Base-by-base conservation (phyloP, 2,797 vertebrate species). In the Gymnocypris eckloni region DNA sequence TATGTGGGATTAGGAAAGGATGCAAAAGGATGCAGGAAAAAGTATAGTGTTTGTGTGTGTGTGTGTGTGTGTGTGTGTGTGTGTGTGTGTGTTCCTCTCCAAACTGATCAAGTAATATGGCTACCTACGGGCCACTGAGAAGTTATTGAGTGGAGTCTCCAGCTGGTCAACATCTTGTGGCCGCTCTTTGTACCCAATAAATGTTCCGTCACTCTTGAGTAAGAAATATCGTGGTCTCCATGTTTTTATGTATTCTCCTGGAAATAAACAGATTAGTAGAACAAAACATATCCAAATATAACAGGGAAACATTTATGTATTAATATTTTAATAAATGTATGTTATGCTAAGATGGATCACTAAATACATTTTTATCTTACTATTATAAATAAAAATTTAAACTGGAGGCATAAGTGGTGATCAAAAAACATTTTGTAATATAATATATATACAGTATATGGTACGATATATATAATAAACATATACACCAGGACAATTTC, bases 191-290 rank as follows among this genome's bases (percentile, higher is more conserved):
- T 99, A 99, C 90, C 98, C 98, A 45, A 97, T 99, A 93, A 99
- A 99, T 0, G 97, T 99, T 92, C 98, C 98, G 8, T 99, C 98
- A 0, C 95, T 98, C 95, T 99, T 99, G 70, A 99, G 89, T 50
- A 99, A 95, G 92, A 99, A 99, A 94, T 99, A 99, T 67, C 97
- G 95, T 0, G 97, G 97, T 92, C 98, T 96, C 98, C 98, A 99
- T 86, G 97, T 98, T 87, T 99, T 99, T 93, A 99, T 99, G 93
- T 98, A 99, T 88, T 99, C 98, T 92, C 98, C 98, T 99, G 84
- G 20, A 45, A 18, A 83, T 64, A 80, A 33, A 81, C 22, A 18
- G 50, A 41, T 82, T 1, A 61, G 41, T 45, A 37, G 18, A 82
- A 73, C 54, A 61, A 64, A 80, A 37, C 66, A 33, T 45, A 8